Conservation (phyloP, 2,888 invertebrate genomes). For the Eumacrocentrus americanus region DNA sequence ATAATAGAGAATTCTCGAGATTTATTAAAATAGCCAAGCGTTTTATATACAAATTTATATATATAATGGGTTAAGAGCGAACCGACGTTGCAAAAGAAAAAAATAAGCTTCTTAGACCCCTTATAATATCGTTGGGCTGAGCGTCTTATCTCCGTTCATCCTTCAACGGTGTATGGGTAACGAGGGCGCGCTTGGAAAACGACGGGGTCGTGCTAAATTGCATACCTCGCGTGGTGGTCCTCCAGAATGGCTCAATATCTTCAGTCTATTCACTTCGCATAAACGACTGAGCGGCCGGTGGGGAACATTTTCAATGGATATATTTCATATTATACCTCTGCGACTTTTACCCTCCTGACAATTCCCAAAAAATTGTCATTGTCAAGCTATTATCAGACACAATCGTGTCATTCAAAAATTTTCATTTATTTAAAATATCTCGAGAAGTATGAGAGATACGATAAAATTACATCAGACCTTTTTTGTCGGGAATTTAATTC, state of each 20-base stretch:
- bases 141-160: constrained; percentile 23
- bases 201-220: constrained; percentile 28
- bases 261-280: no score
- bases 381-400: no score
- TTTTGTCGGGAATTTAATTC: no score
- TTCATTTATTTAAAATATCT: no score
- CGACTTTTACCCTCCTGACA: no score
- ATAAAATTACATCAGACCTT: no score
- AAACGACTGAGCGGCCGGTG: no score
- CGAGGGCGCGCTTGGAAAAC: constrained; percentile 20
- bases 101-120: constrained; percentile 2
- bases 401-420: no score
- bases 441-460: no score
- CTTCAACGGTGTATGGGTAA: constrained; percentile 27
- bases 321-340: no score
- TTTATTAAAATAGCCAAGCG: background rate
- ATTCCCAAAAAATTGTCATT: no score
- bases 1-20: background rate
- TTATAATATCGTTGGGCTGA: constrained; percentile 11
- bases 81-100: background rate
- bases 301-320: no score
- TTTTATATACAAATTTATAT: background rate
- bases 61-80: background rate
- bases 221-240: constrained; percentile 15
- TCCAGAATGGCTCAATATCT: constrained; percentile 24